Percentiles rank a stretch among this genome's conserved stretches.
Evolutionary conservation across 2,113 vertebrate genomes (phyloP).

Genomic region (Sisor rabdophorus): DNA sequence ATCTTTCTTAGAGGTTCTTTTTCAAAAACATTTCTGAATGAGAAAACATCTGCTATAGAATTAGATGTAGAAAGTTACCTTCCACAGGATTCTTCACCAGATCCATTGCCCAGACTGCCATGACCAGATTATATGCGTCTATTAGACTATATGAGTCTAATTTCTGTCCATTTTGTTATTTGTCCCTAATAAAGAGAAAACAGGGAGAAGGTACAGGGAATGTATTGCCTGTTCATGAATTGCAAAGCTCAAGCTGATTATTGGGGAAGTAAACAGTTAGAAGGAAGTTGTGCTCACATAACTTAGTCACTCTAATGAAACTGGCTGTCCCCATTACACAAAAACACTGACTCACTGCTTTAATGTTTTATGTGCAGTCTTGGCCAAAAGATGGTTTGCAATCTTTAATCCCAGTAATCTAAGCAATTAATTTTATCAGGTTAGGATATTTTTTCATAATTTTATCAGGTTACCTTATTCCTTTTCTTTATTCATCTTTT

Average conservation of each 20-base stretch:
- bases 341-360: constrained; percentile 32
- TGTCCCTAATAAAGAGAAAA: constrained; percentile 21
- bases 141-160: background rate
- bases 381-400: constrained; percentile 13
- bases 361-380: constrained; percentile 3
- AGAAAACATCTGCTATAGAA: constrained; percentile 16
- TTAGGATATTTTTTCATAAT: no score
- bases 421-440: background rate
- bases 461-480: no score
- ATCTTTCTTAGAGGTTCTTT: background rate
- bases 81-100: background rate
- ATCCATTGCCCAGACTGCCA: background rate
- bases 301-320: constrained; percentile 37
- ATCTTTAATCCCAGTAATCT: background rate
- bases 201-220: constrained; percentile 21
- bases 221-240: constrained; percentile 30
- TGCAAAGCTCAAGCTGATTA: constrained; percentile 32
- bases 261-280: constrained; percentile 23
- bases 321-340: constrained; percentile 12
- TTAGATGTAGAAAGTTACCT: background rate
- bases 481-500: no score
- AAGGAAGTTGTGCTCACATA: constrained; percentile 34
- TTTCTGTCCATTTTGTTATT: constrained; percentile 24
- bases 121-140: constrained; percentile 3
- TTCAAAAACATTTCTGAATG: background rate